Conservation (phyloP, 2,113 vertebrate genomes). For the Etia nguti region DNA sequence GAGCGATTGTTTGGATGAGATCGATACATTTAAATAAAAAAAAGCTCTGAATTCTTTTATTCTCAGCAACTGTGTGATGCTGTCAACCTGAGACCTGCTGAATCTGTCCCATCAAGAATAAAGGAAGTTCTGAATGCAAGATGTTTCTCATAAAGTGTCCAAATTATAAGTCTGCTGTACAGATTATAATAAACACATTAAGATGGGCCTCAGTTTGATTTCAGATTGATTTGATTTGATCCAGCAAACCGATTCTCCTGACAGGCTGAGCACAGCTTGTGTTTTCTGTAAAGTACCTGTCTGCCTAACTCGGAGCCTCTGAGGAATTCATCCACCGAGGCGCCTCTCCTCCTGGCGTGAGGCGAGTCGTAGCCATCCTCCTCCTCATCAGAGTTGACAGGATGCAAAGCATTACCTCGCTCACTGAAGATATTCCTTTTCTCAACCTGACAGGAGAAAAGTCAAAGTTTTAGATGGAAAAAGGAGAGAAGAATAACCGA, state of each 20-base stretch:
- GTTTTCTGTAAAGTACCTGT: conserved; percentile 73
- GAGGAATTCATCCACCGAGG: conserved; percentile 94
- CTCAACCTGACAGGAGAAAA: conserved; percentile 76
- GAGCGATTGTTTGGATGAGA: background rate
- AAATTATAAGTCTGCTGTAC: background rate
- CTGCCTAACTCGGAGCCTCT: conserved; percentile 90
- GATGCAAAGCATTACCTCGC: conserved; percentile 71
- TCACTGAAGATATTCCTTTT: conserved; percentile 87
- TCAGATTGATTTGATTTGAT: background rate
- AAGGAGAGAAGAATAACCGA: background rate
- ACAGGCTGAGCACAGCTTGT: background rate
- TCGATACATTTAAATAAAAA: too few species aligned
- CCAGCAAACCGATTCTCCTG: background rate
- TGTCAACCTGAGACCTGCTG: background rate
- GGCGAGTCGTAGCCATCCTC: conserved; percentile 87
- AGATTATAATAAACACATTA: background rate
- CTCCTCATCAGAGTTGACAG: conserved; percentile 84
- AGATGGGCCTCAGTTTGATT: background rate
- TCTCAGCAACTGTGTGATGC: background rate
- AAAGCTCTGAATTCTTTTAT: background rate
- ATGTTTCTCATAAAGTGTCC: background rate
- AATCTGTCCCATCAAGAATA: background rate
- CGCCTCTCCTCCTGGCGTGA: conserved; percentile 77
- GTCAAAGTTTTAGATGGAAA: background rate
- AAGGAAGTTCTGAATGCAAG: background rate